phyloP scores from a whole-genome alignment of 2,888 invertebrate species.

The Erebia palarica region DNA sequence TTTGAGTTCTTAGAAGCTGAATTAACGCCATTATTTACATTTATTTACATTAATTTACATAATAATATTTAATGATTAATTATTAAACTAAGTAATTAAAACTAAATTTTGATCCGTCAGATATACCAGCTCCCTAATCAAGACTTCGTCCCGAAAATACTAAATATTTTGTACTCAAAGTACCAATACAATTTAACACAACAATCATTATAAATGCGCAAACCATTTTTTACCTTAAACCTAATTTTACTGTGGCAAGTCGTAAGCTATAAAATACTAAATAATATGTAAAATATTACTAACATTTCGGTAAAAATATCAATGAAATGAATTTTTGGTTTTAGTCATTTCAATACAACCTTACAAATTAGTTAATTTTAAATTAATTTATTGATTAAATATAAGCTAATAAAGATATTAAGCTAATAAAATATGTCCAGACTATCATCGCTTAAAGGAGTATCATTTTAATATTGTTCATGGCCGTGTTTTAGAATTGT shows the following conservation, averaged over 20 bases:
- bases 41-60: too few relatives aligned
- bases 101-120: slow-evolving; percentile 22
- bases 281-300: background rate
- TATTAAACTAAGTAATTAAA: background rate
- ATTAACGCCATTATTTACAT: background rate
- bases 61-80: too few relatives aligned
- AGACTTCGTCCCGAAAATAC: slow-evolving; percentile 60
- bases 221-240: background rate
- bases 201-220: slow-evolving; percentile 48
- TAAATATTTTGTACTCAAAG: slow-evolving; percentile 65
- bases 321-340: background rate
- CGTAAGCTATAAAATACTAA: background rate
- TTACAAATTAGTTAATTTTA: too few relatives aligned
- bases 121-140: slow-evolving; percentile 29
- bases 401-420: too few relatives aligned
- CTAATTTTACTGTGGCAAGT: slow-evolving; percentile 8
- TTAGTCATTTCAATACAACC: too few relatives aligned
- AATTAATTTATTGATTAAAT: too few relatives aligned
- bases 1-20: background rate
- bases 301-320: background rate
- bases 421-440: too few relatives aligned
- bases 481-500: too few relatives aligned
- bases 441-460: too few relatives aligned
- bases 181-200: slow-evolving; percentile 59
- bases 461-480: too few relatives aligned